These are phyloP conservation scores for Halcyon smyrnensis DNA, from an alignment of 2,797 vertebrate species.

Conservation along the genomic window DNA sequence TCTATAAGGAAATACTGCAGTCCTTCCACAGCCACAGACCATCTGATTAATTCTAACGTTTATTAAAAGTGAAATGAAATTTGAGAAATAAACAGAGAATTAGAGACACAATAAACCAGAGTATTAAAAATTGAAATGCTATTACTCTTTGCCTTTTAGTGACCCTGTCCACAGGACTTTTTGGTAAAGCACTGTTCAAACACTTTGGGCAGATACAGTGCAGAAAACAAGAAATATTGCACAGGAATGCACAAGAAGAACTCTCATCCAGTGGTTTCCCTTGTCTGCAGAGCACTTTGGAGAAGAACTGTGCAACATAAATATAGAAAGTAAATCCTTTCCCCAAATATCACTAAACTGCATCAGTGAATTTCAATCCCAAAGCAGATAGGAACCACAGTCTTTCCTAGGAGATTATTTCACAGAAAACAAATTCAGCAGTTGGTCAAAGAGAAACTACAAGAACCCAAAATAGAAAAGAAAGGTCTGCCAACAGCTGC, in stretches of 20 bases:
- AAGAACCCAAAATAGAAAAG: not conserved
- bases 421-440: not conserved
- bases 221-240: not conserved
- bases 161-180: not conserved
- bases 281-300: not conserved
- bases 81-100: not conserved
- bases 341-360: not conserved
- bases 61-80: not conserved
- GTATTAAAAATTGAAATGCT: slow-evolving; percentile 27
- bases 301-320: not conserved
- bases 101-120: not conserved
- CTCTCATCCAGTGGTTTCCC: not conserved
- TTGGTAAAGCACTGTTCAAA: not conserved
- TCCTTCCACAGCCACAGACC: not conserved
- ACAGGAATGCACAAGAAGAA: not conserved
- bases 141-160: not conserved
- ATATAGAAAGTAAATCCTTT: not conserved
- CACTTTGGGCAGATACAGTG: not conserved
- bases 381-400: not conserved
- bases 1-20: not conserved
- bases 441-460: not conserved
- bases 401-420: not conserved
- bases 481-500: not conserved
- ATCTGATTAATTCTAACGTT: not conserved
- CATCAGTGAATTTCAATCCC: not conserved